Percentiles rank a stretch among this genome's conserved stretches.
Evolutionary conservation across 1,140 invertebrate species (phyloP).

Genomic region (Agraylea sexmaculata): DNA sequence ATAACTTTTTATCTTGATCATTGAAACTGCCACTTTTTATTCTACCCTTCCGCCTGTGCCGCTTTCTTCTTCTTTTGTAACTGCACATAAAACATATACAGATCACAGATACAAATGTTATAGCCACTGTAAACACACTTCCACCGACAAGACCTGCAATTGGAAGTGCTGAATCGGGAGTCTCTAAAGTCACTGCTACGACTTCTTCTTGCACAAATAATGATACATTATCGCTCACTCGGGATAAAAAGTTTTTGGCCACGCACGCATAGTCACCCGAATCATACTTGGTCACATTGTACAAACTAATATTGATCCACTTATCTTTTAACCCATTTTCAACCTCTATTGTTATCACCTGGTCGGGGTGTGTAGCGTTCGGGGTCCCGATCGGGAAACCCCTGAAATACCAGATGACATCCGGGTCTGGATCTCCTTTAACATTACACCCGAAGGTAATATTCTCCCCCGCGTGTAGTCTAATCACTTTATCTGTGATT

Average conservation of each 20-base stretch:
- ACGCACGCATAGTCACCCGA: constrained; percentile 69
- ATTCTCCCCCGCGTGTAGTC: constrained; percentile 58
- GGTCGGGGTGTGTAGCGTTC: constrained; percentile 24
- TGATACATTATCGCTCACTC: constrained; percentile 53
- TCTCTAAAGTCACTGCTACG: constrained; percentile 48
- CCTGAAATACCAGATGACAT: constrained; percentile 64
- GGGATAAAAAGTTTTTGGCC: constrained; percentile 62
- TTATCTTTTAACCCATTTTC: constrained; percentile 38
- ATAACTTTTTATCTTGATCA: constrained; percentile 63
- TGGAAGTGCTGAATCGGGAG: constrained; percentile 45
- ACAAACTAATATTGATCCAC: constrained; percentile 56
- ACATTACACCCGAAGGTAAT: constrained; percentile 62
- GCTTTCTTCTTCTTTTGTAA: constrained; percentile 26
- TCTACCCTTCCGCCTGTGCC: constrained; percentile 44
- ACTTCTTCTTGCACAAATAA: constrained; percentile 59
- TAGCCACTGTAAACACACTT: constrained; percentile 36
- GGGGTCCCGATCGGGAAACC: constrained; percentile 29
- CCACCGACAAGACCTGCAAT: constrained; percentile 45
- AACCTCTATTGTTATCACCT: constrained; percentile 32
- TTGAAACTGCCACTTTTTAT: constrained; percentile 60
- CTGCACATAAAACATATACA: constrained; percentile 47
- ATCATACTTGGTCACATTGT: constrained; percentile 56
- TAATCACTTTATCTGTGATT: constrained; percentile 42
- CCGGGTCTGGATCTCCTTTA: constrained; percentile 61
- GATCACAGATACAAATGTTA: constrained; percentile 38